Evolutionary conservation across 2,113 vertebrate species (phyloP).

Genomic region (Nicator chloris): DNA sequence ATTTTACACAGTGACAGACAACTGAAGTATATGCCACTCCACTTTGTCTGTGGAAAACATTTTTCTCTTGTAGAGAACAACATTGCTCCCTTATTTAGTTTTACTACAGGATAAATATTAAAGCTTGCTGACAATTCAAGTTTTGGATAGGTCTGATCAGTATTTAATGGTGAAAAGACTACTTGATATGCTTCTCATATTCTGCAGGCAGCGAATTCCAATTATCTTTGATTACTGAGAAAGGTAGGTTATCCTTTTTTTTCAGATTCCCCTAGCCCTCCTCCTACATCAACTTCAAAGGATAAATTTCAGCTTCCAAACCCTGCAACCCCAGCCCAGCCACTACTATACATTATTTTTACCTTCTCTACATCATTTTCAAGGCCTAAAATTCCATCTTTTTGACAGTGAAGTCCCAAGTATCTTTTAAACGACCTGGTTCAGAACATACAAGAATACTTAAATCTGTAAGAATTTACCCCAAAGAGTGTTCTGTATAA

Average conservation of each 20-base stretch:
- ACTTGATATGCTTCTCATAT: background rate
- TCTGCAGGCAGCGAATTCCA: background rate
- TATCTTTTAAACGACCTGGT: background rate
- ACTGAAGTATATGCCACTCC: background rate
- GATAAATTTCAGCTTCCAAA: background rate
- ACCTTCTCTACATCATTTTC: background rate
- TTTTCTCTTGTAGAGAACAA: background rate
- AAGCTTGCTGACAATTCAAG: background rate
- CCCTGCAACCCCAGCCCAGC: background rate
- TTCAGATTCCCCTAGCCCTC: background rate
- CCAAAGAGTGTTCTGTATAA: background rate
- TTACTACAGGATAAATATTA: background rate
- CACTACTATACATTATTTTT: background rate
- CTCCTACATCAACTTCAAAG: background rate
- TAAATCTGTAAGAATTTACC: background rate
- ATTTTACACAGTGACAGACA: background rate
- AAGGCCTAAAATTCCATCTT: background rate
- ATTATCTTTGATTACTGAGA: background rate
- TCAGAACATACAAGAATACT: background rate
- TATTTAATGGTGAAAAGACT: background rate
- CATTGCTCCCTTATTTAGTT: background rate
- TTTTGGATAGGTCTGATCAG: background rate
- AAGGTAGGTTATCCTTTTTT: background rate
- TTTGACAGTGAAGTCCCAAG: background rate
- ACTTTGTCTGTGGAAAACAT: background rate